A percentile compares a stretch with the other conserved stretches of the same genome.
Evolutionary conservation across 2,113 vertebrate species (phyloP).

Genomic region (Odocoileus hemionus): DNA sequence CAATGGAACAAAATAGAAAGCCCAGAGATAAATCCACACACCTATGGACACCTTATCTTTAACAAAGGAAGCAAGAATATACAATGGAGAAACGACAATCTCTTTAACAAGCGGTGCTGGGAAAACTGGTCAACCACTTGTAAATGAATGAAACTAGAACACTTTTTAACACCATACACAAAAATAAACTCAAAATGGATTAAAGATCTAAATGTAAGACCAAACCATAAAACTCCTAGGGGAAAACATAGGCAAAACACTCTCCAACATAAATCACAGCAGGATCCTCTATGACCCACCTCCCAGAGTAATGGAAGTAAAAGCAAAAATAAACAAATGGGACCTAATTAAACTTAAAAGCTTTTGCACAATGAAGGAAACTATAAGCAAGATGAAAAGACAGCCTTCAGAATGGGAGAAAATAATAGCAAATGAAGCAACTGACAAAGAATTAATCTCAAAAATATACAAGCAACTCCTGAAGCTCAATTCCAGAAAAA

Average conservation of each 20-base stretch:
- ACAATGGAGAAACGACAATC: neutral
- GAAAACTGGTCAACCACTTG: neutral
- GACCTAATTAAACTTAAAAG: neutral
- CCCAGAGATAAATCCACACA: neutral
- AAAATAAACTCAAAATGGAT: neutral
- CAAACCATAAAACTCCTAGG: neutral
- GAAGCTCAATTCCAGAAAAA: neutral
- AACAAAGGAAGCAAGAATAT: neutral
- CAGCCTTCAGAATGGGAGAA: neutral
- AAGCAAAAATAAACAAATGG: neutral
- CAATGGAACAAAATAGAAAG: neutral
- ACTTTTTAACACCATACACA: neutral
- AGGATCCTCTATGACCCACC: no score
- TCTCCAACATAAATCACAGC: no score
- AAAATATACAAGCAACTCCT: neutral
- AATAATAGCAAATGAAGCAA: neutral
- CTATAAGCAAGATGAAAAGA: neutral
- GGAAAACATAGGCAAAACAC: neutral
- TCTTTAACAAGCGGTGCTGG: neutral
- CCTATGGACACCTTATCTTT: neutral
- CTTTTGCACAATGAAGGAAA: neutral
- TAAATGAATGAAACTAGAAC: neutral
- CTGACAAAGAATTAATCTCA: neutral
- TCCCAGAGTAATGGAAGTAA: neutral
- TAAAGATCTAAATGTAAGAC: neutral